Base-by-base conservation (phyloP, 2,113 vertebrate species). In the Phoenicopterus ruber region DNA sequence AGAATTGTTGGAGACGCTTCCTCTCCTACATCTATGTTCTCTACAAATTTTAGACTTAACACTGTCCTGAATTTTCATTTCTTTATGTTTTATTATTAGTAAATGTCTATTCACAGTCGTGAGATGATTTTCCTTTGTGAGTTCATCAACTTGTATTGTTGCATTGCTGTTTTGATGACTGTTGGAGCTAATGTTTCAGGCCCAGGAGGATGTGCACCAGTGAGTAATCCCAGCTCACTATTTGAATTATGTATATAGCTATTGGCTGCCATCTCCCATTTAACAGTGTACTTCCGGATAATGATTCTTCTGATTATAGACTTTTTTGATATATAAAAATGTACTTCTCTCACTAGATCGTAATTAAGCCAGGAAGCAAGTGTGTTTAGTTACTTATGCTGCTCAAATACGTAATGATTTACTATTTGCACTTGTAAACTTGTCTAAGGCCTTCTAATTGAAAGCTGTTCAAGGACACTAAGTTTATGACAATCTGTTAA, bases 81-180 rank as follows among this genome's bases (percentile, higher is more conserved):
- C 93, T 87, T 82, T 73, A 38, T 40, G 81, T 89, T 93, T 85
- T 95, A 90, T 91, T 93, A 96, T 89, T 97, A 94, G 95, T 42
- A 94, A 95, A 92, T 82, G 83, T 70, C 91, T 85, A 22, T 90
- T 96, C 95, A 93, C 62, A 90, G 76, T 88, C 3, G 8, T 66
- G 86, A 90, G 70, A 96, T 97, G 95, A 97, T 96, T 95, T 93
- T 93, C 58, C 71, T 93, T 95, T 95, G 88, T 91, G 78, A 87
- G 73, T 93, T 95, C 90, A 96, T 94, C 93, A 97, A 87, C 79
- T 94, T 61, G 46, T 55, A 95, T 89, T 95, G 92, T 97, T 94
- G 72, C 69, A 4, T 32, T 84, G 71, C 89, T 89, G 67, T 91
- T 96, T 77, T 78, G 88, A 80, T 95, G 82, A 66, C 57, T 94